Evolutionary conservation across 2,113 vertebrate species (phyloP).

Genomic region (Saccopteryx leptura): DNA sequence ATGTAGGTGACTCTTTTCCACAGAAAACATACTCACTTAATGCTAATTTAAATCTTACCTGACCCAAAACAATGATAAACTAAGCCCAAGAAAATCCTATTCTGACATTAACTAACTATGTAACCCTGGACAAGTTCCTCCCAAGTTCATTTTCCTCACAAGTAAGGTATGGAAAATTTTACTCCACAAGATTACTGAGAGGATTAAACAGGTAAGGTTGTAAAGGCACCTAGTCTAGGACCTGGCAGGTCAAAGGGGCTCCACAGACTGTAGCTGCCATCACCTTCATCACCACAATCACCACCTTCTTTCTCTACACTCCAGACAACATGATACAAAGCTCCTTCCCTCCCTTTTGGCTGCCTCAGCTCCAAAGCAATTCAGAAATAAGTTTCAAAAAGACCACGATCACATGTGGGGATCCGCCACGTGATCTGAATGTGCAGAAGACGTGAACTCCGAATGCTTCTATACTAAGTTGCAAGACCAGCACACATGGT

Average conservation of each 20-base stretch:
- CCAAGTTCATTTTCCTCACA: neutral
- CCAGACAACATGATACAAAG: neutral
- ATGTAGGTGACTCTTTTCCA: neutral
- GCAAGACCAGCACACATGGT: neutral
- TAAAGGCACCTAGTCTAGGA: neutral
- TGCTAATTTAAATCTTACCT: conserved; percentile 13
- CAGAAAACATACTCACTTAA: conserved; percentile 23
- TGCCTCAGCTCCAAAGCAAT: neutral
- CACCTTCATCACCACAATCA: no score
- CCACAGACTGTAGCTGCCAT: neutral
- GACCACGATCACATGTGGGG: neutral
- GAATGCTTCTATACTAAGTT: neutral
- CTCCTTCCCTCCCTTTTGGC: neutral
- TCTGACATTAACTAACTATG: neutral
- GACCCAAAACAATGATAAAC: neutral
- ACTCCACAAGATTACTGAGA: neutral
- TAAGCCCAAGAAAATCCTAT: neutral
- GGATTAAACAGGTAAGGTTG: neutral
- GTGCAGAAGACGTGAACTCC: neutral
- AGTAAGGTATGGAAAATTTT: neutral
- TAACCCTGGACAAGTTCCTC: neutral
- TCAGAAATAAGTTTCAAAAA: neutral
- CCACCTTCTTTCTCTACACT: neutral
- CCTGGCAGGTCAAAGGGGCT: neutral
- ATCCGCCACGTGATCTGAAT: neutral